A percentile compares a stretch with the other conserved stretches of the same genome.
phyloP scores from a whole-genome alignment of 2,113 vertebrate species.

The Podarcis muralis region DNA sequence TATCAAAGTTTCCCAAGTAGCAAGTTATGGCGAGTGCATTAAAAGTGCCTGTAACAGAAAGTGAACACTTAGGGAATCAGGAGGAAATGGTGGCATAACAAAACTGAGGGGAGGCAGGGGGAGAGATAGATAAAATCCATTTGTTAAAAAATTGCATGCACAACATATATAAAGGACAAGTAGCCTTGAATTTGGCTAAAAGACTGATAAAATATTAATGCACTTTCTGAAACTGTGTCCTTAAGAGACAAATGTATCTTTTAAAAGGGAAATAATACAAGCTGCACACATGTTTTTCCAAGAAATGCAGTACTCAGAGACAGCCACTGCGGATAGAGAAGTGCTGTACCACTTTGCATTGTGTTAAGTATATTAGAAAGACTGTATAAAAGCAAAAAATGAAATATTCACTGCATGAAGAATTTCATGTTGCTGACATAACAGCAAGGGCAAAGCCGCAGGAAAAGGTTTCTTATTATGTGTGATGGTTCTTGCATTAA shows the following conservation, averaged over 20 bases:
- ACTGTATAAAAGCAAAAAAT: neutral
- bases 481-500: neutral
- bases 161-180: neutral
- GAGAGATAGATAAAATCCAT: neutral
- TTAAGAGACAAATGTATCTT: neutral
- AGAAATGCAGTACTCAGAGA: neutral
- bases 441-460: neutral
- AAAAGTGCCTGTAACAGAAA: rapidly evolving
- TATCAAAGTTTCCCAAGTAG: neutral
- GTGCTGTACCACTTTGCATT: neutral
- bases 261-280: neutral
- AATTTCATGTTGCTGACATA: neutral
- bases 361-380: neutral
- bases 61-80: neutral
- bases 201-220: neutral
- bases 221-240: neutral
- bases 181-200: neutral
- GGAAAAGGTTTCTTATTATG: neutral
- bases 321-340: neutral
- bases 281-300: neutral
- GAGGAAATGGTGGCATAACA: neutral
- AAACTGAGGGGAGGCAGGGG: neutral
- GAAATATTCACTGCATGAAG: neutral
- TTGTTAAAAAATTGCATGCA: neutral
- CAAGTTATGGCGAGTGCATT: neutral